Evolutionary conservation across 2,113 vertebrate species (phyloP), one percentile per base, ranked within the genome.

Genomic region (Picathartes gymnocephalus): DNA sequence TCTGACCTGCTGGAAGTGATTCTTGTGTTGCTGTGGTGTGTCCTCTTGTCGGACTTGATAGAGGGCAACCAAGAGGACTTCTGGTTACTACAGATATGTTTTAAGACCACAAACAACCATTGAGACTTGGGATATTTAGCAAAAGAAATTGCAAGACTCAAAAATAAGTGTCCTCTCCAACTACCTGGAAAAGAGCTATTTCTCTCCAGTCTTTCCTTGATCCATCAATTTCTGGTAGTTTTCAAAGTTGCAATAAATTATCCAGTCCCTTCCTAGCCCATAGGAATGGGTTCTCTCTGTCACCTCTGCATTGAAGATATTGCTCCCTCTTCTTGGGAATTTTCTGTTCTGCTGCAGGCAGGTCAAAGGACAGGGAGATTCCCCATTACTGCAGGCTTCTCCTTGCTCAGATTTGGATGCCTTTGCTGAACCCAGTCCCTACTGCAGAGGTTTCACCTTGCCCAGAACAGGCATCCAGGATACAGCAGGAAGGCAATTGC

Each of bases 291-390:
- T 54, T 61, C 19, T 73, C 28, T 64, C 27, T 56, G 57, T 61
- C 58, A 50, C 8, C 14, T 79, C 73, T 65, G 18, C 56, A 81
- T 39, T 13, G 7, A 19, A 60, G 31, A 57, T 0, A 0, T 47
- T 62, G 25, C 13, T 81, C 12, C 30, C 10, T 66, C 21, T 7
- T 23, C 7, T 64, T 45, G 51, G 44, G 19, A 48, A 58, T 37
- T 22, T 84, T 14, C 39, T 11, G 4, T 48, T 57, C 31, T 0
- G 0, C 37, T 80, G 42, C 14, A 77, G 35, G 21, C 33, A 81
- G n/a, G 31, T 28, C 31, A 47, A 66, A 82, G 27, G 37, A 57
- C 44, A 73, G 44, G 24, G 24, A 56, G 6, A 10, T 72, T 69
- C 18, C 15, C 15, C 22, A 30, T 27, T 1, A 1, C 23, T 87